Evolutionary conservation across 1,140 invertebrate species (phyloP).

Genomic region (Drosophila lini): DNA sequence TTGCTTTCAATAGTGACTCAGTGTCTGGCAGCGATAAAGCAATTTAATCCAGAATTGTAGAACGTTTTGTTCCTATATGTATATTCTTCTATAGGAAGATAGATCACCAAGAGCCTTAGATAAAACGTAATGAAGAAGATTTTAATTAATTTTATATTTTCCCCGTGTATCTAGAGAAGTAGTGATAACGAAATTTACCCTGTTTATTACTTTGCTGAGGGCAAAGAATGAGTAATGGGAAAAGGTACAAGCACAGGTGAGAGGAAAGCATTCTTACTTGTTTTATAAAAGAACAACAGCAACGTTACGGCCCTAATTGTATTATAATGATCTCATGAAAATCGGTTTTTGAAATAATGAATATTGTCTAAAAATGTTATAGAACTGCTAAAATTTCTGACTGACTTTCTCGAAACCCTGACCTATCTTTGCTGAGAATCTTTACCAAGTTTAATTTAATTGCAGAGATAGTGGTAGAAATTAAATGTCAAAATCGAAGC

Average conservation of each 20-base stretch:
- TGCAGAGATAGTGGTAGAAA: background rate
- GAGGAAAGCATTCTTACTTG: background rate
- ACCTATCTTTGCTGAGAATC: constrained; percentile 2
- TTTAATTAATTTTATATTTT: constrained; percentile 30
- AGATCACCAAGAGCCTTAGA: constrained; percentile 29
- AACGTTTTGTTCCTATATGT: background rate
- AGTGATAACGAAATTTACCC: constrained; percentile 16
- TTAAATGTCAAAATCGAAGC: background rate
- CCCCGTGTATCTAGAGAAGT: constrained; percentile 1
- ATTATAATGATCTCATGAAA: background rate
- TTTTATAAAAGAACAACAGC: too few relatives aligned
- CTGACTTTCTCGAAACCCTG: background rate
- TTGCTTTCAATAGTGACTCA: constrained; percentile 21
- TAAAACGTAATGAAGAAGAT: background rate
- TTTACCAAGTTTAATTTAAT: background rate
- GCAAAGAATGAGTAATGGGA: constrained; percentile 30
- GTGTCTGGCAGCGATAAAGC: constrained; percentile 19
- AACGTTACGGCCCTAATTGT: background rate
- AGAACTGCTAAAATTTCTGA: background rate
- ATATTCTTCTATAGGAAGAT: constrained; percentile 5
- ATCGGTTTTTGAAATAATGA: background rate
- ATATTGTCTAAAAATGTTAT: background rate
- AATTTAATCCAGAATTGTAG: constrained; percentile 8
- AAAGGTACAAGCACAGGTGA: constrained; percentile 7
- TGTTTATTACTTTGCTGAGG: constrained; percentile 3